These are phyloP conservation scores for Thyatira batis DNA, from an alignment of 2,888 invertebrate species.

Conservation along the genomic window DNA sequence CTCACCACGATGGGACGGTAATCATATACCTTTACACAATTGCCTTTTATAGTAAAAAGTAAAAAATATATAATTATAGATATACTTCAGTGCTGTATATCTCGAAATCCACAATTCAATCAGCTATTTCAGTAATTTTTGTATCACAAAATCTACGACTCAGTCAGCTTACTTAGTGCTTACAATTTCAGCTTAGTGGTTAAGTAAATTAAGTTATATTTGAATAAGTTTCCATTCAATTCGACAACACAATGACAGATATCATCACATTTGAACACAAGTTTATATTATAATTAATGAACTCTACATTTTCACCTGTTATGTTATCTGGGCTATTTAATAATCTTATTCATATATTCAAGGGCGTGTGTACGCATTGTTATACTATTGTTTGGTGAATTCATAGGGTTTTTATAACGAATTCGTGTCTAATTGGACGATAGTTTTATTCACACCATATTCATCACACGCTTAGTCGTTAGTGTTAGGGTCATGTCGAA, in stretches of 20 bases:
- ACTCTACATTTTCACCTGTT: background rate
- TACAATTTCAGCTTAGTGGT: too few species aligned
- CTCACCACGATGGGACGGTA: too few species aligned
- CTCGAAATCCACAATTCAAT: too few species aligned
- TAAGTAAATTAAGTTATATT: background rate
- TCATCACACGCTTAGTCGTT: conserved; percentile 4
- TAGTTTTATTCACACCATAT: conserved; percentile 4
- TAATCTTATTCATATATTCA: background rate
- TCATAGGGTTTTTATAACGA: background rate
- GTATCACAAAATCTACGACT: too few species aligned
- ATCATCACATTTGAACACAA: background rate
- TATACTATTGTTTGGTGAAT: background rate
- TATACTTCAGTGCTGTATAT: too few species aligned
- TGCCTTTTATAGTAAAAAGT: too few species aligned
- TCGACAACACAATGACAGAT: background rate
- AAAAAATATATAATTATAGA: too few species aligned
- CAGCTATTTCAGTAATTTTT: too few species aligned
- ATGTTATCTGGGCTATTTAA: background rate
- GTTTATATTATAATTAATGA: background rate
- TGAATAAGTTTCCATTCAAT: background rate
- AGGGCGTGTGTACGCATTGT: background rate
- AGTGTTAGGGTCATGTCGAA: conserved; percentile 4
- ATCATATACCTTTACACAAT: too few species aligned
- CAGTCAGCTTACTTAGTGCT: too few species aligned
- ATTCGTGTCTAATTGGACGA: background rate